Conservation (phyloP, 2,888 invertebrate species). For the Dolichopus griseipennis region DNA sequence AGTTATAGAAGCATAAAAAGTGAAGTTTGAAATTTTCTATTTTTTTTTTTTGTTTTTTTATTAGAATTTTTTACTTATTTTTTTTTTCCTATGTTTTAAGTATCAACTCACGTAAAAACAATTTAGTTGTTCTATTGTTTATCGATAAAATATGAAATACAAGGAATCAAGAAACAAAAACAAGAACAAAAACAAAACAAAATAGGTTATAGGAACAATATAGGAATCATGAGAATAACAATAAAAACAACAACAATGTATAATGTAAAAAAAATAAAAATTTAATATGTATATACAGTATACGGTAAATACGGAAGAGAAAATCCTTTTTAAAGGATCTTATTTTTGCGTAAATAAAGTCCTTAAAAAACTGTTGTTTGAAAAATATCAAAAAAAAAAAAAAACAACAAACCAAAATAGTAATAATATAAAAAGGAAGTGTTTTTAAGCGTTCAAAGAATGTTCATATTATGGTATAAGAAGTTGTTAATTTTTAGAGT, state of each 20-base stretch:
- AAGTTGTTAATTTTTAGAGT: too few relatives aligned
- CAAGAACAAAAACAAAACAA: too few relatives aligned
- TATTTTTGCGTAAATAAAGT: neutral
- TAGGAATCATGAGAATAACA: too few relatives aligned
- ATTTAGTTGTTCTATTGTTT: conserved; percentile 4
- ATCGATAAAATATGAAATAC: neutral
- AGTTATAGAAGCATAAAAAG: too few relatives aligned
- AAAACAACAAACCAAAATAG: too few relatives aligned
- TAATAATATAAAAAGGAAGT: neutral
- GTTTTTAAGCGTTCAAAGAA: neutral
- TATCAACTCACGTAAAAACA: conserved; percentile 4
- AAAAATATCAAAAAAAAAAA: too few relatives aligned
- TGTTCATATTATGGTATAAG: neutral
- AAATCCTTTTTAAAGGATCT: neutral
- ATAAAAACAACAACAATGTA: neutral
- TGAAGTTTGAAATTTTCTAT: too few relatives aligned
- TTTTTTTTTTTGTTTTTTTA: too few relatives aligned
- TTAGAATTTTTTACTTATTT: neutral
- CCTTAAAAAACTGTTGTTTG: neutral
- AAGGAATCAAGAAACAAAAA: too few relatives aligned
- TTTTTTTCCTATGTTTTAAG: neutral
- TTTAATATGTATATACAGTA: too few relatives aligned
- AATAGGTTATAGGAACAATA: too few relatives aligned
- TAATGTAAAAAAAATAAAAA: neutral
- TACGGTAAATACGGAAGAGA: too few relatives aligned